phyloP scores from a whole-genome alignment of 2,888 invertebrate species.

The Conus canariensis region DNA sequence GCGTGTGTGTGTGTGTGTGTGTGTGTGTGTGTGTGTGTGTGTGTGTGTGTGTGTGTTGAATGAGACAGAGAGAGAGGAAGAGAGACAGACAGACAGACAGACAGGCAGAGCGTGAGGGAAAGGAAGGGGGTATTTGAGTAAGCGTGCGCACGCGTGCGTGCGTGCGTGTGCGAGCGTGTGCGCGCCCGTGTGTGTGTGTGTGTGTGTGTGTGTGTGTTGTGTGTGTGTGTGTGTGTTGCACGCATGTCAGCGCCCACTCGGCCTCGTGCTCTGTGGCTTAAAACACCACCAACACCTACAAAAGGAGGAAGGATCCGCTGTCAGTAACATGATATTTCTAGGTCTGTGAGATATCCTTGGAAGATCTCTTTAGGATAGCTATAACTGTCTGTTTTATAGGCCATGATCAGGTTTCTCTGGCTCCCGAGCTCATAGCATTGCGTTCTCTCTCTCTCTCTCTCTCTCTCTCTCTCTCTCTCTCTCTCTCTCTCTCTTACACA shows the following conservation, averaged over 20 bases:
- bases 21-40: too few species aligned
- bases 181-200: neutral
- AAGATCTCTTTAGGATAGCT: neutral
- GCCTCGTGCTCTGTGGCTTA: too few species aligned
- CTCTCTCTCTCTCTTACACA: neutral
- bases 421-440: neutral
- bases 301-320: too few species aligned
- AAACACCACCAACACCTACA: too few species aligned
- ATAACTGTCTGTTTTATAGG: neutral
- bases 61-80: too few species aligned
- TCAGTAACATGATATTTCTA: too few species aligned
- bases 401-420: neutral
- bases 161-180: neutral
- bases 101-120: constrained; percentile 23
- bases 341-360: too few species aligned
- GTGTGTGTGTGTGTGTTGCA: neutral
- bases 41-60: too few species aligned
- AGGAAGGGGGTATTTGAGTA: neutral
- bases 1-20: too few species aligned
- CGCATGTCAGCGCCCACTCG: neutral
- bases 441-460: constrained; percentile 22
- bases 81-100: neutral
- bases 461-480: constrained; percentile 41
- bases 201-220: neutral
- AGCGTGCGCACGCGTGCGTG: neutral